These are phyloP conservation scores for Melanogrammus aeglefinus DNA, from an alignment of 2,797 vertebrate genomes.

Conservation along the genomic window DNA sequence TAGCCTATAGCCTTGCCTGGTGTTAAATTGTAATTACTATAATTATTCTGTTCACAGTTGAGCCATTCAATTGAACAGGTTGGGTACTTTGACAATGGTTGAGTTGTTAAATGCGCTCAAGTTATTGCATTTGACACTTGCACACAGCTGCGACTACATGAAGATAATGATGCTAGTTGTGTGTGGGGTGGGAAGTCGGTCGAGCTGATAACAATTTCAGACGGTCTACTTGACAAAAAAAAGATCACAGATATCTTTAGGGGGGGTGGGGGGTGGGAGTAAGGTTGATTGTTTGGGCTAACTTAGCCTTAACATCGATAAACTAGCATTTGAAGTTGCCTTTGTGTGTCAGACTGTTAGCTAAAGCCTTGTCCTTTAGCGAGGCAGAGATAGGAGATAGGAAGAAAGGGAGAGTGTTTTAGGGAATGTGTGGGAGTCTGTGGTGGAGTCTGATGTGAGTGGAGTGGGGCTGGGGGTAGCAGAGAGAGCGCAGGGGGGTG, in stretches of 20 bases:
- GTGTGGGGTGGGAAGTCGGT: background rate
- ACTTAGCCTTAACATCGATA: slow-evolving; percentile 40
- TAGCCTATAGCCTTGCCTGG: background rate
- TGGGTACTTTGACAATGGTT: background rate
- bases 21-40: background rate
- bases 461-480: slow-evolving; percentile 10
- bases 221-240: background rate
- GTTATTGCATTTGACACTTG: background rate
- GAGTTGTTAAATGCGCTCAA: background rate
- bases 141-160: background rate
- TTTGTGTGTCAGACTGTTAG: slow-evolving; percentile 32
- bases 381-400: slow-evolving; percentile 34
- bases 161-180: background rate
- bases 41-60: slow-evolving; percentile 3
- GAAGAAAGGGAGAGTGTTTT: slow-evolving; percentile 24
- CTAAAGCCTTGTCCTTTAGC: slow-evolving; percentile 44
- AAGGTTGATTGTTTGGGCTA: slow-evolving; percentile 4
- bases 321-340: slow-evolving; percentile 34
- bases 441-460: slow-evolving; percentile 48
- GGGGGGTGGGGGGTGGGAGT: no score
- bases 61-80: slow-evolving; percentile 1
- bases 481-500: background rate
- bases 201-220: slow-evolving; percentile 1
- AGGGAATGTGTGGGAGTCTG: slow-evolving; percentile 56
- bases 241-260: background rate